Evolutionary conservation across 2,797 vertebrate genomes (phyloP), one percentile per base, ranked within the genome.

Genomic region (Enteromius treurensis): DNA sequence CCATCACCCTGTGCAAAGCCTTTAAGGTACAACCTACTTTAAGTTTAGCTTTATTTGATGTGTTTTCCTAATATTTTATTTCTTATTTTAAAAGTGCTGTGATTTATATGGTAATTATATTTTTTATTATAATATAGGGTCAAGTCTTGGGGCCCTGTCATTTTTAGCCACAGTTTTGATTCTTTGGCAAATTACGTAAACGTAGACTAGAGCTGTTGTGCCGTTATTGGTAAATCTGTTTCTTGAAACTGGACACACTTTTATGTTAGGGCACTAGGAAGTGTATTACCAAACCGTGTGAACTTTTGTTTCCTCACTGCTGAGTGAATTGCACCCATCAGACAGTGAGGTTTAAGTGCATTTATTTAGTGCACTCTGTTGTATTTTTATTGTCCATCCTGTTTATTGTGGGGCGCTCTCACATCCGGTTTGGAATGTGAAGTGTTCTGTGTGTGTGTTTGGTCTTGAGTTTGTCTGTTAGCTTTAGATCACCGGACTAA

Each of bases 381-480:
- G 87, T 77, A 60, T 47, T 67, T 87, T 81, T 83, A 89, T 89
- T 87, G 84, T 82, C 82, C 40, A 49, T 42, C 68, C 47, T 85
- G 87, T 89, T 89, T 89, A 87, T 84, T 73, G 80, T 21, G 21
- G 84, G 87, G 74, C 80, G 83, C 47, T 37, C 83, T 77, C 75
- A 26, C 77, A 75, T 88, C 87, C 73, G 55, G 73, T 53, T 79
- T 70, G 85, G 82, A 84, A 82, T 87, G 85, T 73, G 78, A 86
- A 88, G 80, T 32, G 55, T 76, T 53, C 77, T 76, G 68, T 58
- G 53, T 85, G 77, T 85, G 78, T 84, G 83, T 89, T 87, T 89
- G 84, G 77, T 85, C 84, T 87, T 86, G 78, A 88, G 73, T 86
- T 89, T 87, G 87, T 74, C 84, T 85, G 74, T 85, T 85, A 69